Evolutionary conservation across 2,888 invertebrate species (phyloP).

Genomic region (Amphimallon solstitiale): DNA sequence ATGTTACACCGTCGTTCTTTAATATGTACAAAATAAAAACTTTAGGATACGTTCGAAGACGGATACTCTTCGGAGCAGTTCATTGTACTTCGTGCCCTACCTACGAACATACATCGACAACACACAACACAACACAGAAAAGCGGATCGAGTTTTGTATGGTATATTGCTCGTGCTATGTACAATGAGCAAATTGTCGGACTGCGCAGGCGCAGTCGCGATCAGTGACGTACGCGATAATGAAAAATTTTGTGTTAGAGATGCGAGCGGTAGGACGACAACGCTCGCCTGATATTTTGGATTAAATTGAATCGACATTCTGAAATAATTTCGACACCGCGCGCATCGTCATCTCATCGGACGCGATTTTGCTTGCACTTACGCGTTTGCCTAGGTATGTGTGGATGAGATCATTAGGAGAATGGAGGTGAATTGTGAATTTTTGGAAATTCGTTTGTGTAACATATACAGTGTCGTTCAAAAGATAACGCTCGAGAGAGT

Average conservation of each 20-base stretch:
- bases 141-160: constrained; percentile 44
- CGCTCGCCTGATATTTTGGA: constrained; percentile 14
- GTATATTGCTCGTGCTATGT: constrained; percentile 38
- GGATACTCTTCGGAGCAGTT: constrained; percentile 40
- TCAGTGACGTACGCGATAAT: constrained; percentile 46
- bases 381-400: too few species aligned
- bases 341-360: too few species aligned
- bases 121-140: constrained; percentile 23
- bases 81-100: constrained; percentile 48
- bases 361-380: too few species aligned
- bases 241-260: constrained; percentile 53
- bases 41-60: constrained; percentile 23
- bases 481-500: too few species aligned
- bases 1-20: constrained; percentile 1
- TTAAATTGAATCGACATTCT: constrained; percentile 2
- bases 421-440: too few species aligned
- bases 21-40: constrained; percentile 23
- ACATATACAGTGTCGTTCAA: too few species aligned
- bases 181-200: constrained; percentile 41
- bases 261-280: constrained; percentile 46
- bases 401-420: too few species aligned
- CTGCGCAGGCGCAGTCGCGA: constrained; percentile 42
- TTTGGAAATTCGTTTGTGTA: too few species aligned
- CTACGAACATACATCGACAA: constrained; percentile 40
- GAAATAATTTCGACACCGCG: neutral